Base-by-base conservation (phyloP, 2,888 invertebrate species). In the Agrochola lychnidis region DNA sequence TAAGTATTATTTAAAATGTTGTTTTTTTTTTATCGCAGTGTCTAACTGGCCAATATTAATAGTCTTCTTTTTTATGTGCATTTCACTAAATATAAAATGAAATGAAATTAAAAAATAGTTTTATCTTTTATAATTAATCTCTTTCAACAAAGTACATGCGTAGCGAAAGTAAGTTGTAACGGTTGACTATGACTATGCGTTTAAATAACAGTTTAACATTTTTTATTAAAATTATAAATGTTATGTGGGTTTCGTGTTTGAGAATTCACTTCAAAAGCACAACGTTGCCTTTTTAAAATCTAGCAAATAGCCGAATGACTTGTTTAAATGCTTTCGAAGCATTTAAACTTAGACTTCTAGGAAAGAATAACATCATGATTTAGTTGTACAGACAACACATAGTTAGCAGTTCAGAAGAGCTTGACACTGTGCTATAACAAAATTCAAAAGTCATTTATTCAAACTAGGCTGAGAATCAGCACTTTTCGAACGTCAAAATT, bases 111-210 rank as follows among this genome's bases (percentile, higher is more conserved):
- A 6, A 56, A 36, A 68, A n/a, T n/a, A 1, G 4, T 25, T 42
- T 53, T 56, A 73, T 36, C 45, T 57, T 16, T 22, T 45, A 45
- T 6, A 42, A 76, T 25, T 12, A 10, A 6, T 22, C 0, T 66
- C 1, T 40, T 3, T 25, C 5, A 16, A 19, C 3, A 6, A 40
- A 67, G 16, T 67, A 40, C 68, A 57, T n/a, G 1, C 7, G 3
- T 2, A 57, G 76, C 5, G 59, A 76, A 76, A 76, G 71, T 70
- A 30, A 70, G n/a, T 40, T 9, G 3, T 70, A 25, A 63, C 36
- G 30, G 30, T 79, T 30, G 59, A 42, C 19, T 48, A 48, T 51
- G 25, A 66, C 22, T n/a, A 19, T 4, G 56, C 36, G 1, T 63
- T 56, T 56, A 45, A 22, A 5, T n/a, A 25, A 0, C 1, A 30